Evolutionary conservation across 1,140 invertebrate genomes (phyloP), one percentile per base, ranked within the genome.

Genomic region (Drosophila albomicans): DNA sequence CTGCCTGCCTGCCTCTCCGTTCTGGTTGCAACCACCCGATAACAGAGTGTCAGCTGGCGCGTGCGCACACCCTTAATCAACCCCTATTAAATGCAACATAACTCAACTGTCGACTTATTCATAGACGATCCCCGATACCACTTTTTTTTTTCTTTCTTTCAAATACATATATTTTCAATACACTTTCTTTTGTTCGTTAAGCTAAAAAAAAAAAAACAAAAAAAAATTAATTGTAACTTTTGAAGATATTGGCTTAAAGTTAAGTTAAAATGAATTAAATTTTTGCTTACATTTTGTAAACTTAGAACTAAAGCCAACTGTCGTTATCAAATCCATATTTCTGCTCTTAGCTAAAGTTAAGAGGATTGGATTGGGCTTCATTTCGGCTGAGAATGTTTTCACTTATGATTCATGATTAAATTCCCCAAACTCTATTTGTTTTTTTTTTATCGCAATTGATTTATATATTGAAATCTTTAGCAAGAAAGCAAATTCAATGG

Each of bases 21-120:
- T 38, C 56, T 32, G 20, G 6, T n/a, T 13, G 57, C 54, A 41
- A 59, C 32, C 51, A 52, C 16, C 16, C 48, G 25, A 16, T n/a
- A 35, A 20, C n/a, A 11, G 10, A 41, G 48, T 41, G 57, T 75
- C 64, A 69, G 56, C 57, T 69, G 72, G 46, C 65, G 56, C 20
- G 13, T 38, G 54, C 54, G 54, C 54, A 51, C 41, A 49, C 28
- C 57, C 57, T 25, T 41, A 15, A 49, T 46, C 57, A 52, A 61
- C 66, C 49, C 59, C 13, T n/a, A 46, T 43, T 45, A 25, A 41
- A 6, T 45, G 28, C n/a, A 49, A 46, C 41, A 28, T 45, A 28
- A 63, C 15, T 63, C 46, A 63, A 35, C 59, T 57, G 5, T 13
- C 54, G 32, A 57, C n/a, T 2, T 28, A 28, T 51, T 51, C 1